These are phyloP conservation scores for Pristionchus mayeri DNA, from an alignment of 2,888 invertebrate species.

Conservation along the genomic window DNA sequence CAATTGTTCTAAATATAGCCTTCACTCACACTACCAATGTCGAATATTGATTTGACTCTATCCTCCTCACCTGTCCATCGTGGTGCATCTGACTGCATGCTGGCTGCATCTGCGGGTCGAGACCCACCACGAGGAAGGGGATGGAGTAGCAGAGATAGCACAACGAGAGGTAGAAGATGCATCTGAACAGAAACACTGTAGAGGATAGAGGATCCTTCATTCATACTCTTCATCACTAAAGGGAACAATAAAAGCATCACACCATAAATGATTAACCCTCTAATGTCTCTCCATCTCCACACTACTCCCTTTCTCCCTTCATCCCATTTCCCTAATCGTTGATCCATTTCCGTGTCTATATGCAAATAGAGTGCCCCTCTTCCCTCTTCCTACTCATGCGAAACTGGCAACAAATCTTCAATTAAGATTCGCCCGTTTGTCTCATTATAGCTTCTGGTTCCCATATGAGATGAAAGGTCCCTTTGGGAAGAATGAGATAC, in stretches of 20 bases:
- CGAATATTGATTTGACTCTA: neutral
- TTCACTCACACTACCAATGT: no score
- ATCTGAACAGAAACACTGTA: conserved; percentile 77
- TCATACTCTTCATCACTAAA: no score
- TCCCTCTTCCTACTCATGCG: neutral
- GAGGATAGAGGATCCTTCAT: no score
- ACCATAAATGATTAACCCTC: neutral
- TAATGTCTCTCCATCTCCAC: neutral
- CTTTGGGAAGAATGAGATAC: neutral
- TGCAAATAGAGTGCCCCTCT: neutral
- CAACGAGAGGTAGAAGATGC: conserved; percentile 95
- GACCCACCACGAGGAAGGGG: conserved; percentile 82
- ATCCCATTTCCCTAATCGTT: conserved; percentile 30
- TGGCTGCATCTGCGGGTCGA: conserved; percentile 34
- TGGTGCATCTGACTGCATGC: neutral
- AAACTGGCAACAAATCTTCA: conserved; percentile 36
- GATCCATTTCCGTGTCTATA: conserved; percentile 33
- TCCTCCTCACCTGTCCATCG: neutral
- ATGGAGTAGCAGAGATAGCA: conserved; percentile 95
- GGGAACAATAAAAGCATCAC: no score
- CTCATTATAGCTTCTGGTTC: no score
- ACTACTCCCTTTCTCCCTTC: neutral
- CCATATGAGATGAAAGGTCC: neutral
- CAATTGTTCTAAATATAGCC: no score
- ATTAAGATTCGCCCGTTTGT: neutral